Percentiles rank a stretch among this genome's conserved stretches.
These are phyloP conservation scores for Sinocyclocheilus maitianheensis DNA, from an alignment of 2,113 vertebrate genomes.

Conservation along the genomic window DNA sequence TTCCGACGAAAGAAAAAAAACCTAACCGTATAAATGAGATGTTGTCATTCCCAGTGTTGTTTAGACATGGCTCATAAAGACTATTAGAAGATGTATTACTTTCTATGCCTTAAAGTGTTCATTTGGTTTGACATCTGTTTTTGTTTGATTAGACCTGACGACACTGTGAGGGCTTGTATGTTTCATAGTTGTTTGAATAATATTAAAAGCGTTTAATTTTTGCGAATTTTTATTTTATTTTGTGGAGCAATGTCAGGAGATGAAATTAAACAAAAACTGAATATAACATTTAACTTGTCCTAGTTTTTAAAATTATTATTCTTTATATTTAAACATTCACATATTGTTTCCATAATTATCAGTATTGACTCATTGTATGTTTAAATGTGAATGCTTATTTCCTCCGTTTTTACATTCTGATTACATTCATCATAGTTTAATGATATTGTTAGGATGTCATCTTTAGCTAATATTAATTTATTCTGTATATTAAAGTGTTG, in stretches of 20 bases:
- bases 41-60: conserved; percentile 55
- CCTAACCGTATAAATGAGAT: conserved; percentile 59
- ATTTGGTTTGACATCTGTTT: conserved; percentile 59
- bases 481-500: not conserved
- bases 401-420: too few relatives aligned
- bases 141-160: conserved; percentile 70
- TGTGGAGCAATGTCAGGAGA: conserved; percentile 60
- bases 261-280: conserved; percentile 56
- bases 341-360: too few relatives aligned
- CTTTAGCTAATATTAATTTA: too few relatives aligned
- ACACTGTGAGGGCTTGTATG: conserved; percentile 68
- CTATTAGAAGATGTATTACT: conserved; percentile 53
- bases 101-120: conserved; percentile 74
- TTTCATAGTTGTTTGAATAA: conserved; percentile 67
- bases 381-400: too few relatives aligned
- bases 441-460: too few relatives aligned
- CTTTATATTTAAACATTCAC: too few relatives aligned
- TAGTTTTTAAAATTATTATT: too few relatives aligned
- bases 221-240: conserved; percentile 16
- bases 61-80: conserved; percentile 53
- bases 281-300: not conserved
- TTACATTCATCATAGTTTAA: too few relatives aligned
- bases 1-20: conserved; percentile 50
- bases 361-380: too few relatives aligned
- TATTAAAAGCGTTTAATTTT: conserved; percentile 55